Percentiles rank a stretch among this genome's conserved stretches.
Conservation (phyloP, 2,888 invertebrate genomes). For the Saturnia pavonia region DNA sequence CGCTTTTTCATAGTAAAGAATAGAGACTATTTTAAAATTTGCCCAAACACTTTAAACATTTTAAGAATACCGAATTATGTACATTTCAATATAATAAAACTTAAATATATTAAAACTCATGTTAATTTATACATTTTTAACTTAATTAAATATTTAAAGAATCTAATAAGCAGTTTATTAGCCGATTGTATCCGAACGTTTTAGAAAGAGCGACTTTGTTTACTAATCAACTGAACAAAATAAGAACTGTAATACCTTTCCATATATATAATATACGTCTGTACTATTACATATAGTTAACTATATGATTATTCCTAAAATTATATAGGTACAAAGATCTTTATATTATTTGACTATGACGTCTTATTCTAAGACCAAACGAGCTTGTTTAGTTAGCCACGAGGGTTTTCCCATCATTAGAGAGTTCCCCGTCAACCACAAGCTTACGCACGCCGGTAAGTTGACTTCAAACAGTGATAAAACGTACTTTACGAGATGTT, state of each 20-base stretch:
- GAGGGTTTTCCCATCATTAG: slow-evolving; percentile 59
- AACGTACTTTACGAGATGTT: slow-evolving; percentile 67
- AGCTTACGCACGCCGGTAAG: slow-evolving; percentile 59
- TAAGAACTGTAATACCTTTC: slow-evolving; percentile 24
- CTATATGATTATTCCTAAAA: too few species aligned
- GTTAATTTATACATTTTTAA: too few species aligned
- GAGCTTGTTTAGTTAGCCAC: slow-evolving; percentile 42
- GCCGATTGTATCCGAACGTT: not conserved
- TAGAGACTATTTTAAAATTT: not conserved
- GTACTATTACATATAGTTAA: too few species aligned
- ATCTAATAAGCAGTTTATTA: not conserved
- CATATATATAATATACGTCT: too few species aligned
- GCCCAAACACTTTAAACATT: not conserved
- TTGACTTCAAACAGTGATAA: slow-evolving; percentile 71
- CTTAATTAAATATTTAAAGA: not conserved
- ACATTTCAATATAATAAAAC: not conserved
- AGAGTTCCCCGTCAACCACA: slow-evolving; percentile 53
- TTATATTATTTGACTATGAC: not conserved
- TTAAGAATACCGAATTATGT: not conserved
- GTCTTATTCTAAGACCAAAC: not conserved
- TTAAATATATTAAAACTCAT: not conserved
- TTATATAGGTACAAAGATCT: too few species aligned
- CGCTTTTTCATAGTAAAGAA: not conserved
- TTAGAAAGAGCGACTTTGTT: slow-evolving; percentile 21
- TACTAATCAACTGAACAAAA: slow-evolving; percentile 42